Percentiles rank a stretch among this genome's conserved stretches.
Evolutionary conservation across 2,888 invertebrate genomes (phyloP).

Genomic region (Cerceris ruficornis): DNA sequence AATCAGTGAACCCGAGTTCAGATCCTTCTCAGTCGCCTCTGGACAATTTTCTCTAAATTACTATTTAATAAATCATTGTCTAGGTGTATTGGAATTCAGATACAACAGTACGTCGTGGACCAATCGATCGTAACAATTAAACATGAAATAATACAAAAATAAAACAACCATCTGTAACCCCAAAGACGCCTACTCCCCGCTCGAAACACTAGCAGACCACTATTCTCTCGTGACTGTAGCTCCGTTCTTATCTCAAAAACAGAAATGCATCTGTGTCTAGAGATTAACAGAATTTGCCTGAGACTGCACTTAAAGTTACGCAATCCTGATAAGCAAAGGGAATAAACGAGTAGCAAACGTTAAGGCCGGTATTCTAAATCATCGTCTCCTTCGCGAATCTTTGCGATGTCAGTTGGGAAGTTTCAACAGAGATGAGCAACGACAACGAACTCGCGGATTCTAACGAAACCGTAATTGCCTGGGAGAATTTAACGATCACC

Average conservation of each 20-base stretch:
- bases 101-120: too few species aligned
- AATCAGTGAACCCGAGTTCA: too few species aligned
- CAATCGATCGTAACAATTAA: too few species aligned
- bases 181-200: too few species aligned
- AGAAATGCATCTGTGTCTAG: neutral
- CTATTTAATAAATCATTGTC: too few species aligned
- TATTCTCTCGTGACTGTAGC: too few species aligned
- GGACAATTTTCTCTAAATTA: too few species aligned
- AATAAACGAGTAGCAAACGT: neutral
- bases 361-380: neutral
- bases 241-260: neutral
- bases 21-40: too few species aligned
- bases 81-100: too few species aligned
- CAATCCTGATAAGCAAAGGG: slow-evolving; percentile 41
- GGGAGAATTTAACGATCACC: slow-evolving; percentile 61
- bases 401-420: neutral
- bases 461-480: slow-evolving; percentile 46
- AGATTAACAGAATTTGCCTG: slow-evolving; percentile 7
- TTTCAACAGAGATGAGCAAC: slow-evolving; percentile 1
- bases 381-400: neutral
- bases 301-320: slow-evolving; percentile 20
- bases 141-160: too few species aligned
- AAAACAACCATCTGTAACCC: too few species aligned
- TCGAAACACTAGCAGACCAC: too few species aligned
- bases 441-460: neutral